Evolutionary conservation across 53 echinoderm and acorn worm species (phyloP).

Genomic region (Hippasteria phrygiana): DNA sequence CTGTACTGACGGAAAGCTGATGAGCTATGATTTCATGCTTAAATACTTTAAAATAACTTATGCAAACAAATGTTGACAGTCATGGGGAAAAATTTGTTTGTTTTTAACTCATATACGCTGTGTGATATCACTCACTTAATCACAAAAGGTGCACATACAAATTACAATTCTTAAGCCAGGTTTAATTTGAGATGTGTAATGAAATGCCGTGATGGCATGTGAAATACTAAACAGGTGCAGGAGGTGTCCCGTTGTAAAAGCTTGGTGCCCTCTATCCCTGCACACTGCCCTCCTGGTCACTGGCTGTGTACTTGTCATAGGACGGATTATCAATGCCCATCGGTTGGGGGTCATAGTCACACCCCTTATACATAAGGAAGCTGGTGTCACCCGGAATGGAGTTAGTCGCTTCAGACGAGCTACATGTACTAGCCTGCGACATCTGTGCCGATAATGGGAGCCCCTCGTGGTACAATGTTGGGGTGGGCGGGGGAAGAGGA

Average conservation of each 20-base stretch:
- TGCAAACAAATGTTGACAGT: too few relatives aligned
- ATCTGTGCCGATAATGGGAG: conserved; percentile 8
- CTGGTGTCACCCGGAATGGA: conserved; percentile 32
- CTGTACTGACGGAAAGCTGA: too few relatives aligned
- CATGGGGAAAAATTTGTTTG: too few relatives aligned
- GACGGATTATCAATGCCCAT: conserved; percentile 43
- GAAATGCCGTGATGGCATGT: background rate
- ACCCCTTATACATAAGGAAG: conserved; percentile 37
- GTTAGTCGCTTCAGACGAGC: conserved; percentile 15
- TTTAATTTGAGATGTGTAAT: background rate
- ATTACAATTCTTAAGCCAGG: background rate
- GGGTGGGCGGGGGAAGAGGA: conserved; percentile 24
- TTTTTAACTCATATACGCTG: too few relatives aligned
- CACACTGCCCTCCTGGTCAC: background rate
- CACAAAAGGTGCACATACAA: background rate
- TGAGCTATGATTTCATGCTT: too few relatives aligned
- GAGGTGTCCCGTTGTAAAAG: conserved; percentile 14
- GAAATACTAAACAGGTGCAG: conserved; percentile 16
- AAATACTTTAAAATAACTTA: too few relatives aligned
- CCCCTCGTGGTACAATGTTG: background rate
- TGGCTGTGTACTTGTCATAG: conserved; percentile 14
- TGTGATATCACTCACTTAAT: too few relatives aligned
- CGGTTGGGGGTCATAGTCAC: conserved; percentile 50
- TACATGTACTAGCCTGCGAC: conserved; percentile 8
- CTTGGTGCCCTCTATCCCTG: conserved; percentile 29